phyloP scores from a whole-genome alignment of 2,113 vertebrate genomes.

The Papio anubis region DNA sequence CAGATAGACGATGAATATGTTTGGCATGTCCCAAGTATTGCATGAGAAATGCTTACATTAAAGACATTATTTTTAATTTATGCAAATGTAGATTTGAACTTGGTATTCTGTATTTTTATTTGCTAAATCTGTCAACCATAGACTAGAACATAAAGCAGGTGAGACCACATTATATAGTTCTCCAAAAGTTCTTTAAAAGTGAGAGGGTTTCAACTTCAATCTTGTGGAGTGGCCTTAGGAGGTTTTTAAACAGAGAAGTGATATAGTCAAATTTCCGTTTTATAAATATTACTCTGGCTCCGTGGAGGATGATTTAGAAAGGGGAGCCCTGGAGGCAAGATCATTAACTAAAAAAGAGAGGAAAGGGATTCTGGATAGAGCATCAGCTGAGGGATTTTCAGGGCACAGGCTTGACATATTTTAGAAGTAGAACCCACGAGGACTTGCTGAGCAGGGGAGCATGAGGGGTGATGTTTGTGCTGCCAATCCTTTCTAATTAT shows the following conservation, averaged over 20 bases:
- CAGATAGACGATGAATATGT: neutral
- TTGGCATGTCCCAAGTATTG: neutral
- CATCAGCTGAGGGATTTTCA: neutral
- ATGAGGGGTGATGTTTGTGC: neutral
- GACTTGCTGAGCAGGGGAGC: neutral
- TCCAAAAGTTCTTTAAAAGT: neutral
- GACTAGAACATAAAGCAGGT: neutral
- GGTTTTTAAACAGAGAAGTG: neutral
- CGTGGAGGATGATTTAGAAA: neutral
- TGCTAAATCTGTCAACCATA: neutral
- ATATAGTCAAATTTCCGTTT: neutral
- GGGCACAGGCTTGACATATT: neutral
- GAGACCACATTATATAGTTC: neutral
- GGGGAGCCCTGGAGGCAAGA: neutral
- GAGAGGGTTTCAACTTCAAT: neutral
- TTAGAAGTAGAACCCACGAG: neutral
- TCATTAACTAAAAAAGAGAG: neutral
- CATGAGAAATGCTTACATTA: neutral
- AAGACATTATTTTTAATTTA: neutral
- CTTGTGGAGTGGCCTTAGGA: neutral
- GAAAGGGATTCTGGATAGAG: neutral
- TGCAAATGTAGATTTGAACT: neutral
- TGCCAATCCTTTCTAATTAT: neutral
- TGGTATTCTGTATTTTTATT: neutral
- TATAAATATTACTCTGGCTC: neutral